A percentile compares a stretch with the other conserved stretches of the same genome.
Conservation (phyloP, 2,888 invertebrate genomes). For the Eubasilissa splendida region DNA sequence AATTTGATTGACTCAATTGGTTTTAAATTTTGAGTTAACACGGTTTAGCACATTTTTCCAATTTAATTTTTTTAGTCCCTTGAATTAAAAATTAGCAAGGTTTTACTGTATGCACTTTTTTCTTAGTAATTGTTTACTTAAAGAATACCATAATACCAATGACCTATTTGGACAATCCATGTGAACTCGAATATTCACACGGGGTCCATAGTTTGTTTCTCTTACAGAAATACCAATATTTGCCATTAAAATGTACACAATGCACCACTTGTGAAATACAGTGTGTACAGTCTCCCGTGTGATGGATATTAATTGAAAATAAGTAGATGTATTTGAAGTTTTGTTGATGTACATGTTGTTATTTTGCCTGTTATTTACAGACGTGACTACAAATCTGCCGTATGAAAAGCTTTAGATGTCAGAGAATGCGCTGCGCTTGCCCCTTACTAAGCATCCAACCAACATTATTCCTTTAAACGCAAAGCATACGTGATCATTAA, state of each 20-base stretch:
- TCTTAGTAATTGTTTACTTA: background rate
- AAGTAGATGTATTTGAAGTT: conserved; percentile 1
- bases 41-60: too few species aligned
- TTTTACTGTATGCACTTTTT: background rate
- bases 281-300: background rate
- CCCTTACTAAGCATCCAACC: conserved; percentile 46
- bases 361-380: conserved; percentile 77
- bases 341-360: conserved; percentile 30
- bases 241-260: too few species aligned
- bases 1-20: too few species aligned
- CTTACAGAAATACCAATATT: too few species aligned
- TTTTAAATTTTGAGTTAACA: too few species aligned
- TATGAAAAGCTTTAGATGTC: conserved; percentile 90
- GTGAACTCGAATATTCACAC: too few species aligned
- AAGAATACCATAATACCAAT: too few species aligned
- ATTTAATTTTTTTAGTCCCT: too few species aligned
- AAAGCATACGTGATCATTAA: background rate
- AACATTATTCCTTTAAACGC: conserved; percentile 21
- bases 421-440: conserved; percentile 61
- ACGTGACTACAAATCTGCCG: conserved; percentile 92
- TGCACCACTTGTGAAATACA: too few species aligned
- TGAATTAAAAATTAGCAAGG: too few species aligned
- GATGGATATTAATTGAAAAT: conserved; percentile 26
- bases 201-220: too few species aligned
- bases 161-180: too few species aligned